Base-by-base conservation (phyloP, 2,888 invertebrate genomes). In the Antheraea yamamai region DNA sequence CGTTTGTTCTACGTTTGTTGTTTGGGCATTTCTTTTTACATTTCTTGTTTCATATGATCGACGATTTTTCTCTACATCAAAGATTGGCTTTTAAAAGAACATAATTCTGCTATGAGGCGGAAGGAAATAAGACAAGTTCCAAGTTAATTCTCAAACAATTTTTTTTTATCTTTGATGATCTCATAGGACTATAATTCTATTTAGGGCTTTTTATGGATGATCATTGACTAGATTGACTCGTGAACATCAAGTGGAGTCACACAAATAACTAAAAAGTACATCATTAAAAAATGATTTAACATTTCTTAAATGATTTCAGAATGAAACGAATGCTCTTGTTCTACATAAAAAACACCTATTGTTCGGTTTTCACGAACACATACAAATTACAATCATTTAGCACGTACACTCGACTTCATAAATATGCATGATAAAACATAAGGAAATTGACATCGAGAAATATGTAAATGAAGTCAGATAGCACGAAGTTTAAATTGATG, bases 301-400 rank as follows among this genome's bases (percentile, higher is more conserved):
- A 12, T 14, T 26, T 26, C 18, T n/a, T 39, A 39, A 68, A 39
- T 39, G 39, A 68, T 68, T 68, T 68, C 68, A 68, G 35, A 68
- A 68, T n/a, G 0, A 20, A 68, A 18, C 68, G 16, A 68, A 68
- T 39, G 68, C 68, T 35, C 20, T 64, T 68, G 68, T 39, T 68
- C 68, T 35, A 68, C 20, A 35, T 68, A 68, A 66, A n/a, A 66
- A 68, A 68, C 68, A 77, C 76, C 77, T 75, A 77, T 77, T 76
- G 75, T 75, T 71, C 77, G 73, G 75, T 77, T 77, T 85, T 84
- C 81, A 84, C 86, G 83, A 81, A 82, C 81, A 80, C 81, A 76
- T 79, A 83, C 82, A 83, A 82, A 85, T 85, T 81, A 85, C 82
- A 76, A 82, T 81, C 85, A 78, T 87, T 91, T 91, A 91, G 87